Conservation (phyloP, 30 jellyfish, hydroid and myxozoan genomes). For the Phacellophora camtschatica region DNA sequence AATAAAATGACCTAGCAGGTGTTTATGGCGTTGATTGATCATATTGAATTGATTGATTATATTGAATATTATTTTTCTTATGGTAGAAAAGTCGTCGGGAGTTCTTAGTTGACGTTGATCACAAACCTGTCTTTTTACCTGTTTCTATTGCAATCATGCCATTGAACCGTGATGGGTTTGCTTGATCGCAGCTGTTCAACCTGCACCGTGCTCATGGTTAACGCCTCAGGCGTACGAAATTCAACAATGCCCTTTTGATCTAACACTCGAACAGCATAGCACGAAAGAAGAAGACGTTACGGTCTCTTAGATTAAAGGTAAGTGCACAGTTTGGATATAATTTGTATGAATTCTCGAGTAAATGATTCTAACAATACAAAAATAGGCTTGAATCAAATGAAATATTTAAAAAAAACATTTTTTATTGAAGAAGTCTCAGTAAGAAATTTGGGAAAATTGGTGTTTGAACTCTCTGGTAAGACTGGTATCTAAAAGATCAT, state of each 20-base stretch:
- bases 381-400: no score
- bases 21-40: not conserved
- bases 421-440: no score
- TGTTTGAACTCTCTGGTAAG: no score
- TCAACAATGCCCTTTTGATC: slow-evolving; percentile 37
- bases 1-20: slow-evolving; percentile 38
- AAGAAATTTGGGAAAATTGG: no score
- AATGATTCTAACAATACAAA: no score
- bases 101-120: not conserved
- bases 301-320: slow-evolving; percentile 5
- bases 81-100: not conserved
- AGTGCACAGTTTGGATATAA: not conserved
- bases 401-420: no score
- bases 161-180: slow-evolving; percentile 38
- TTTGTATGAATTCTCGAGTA: not conserved
- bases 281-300: slow-evolving; percentile 41
- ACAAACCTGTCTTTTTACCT: slow-evolving; percentile 53
- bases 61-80: no score
- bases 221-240: slow-evolving; percentile 55
- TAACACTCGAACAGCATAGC: slow-evolving; percentile 25
- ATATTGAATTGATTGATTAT: not conserved
- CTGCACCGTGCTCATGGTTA: slow-evolving; percentile 52
- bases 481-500: not conserved
- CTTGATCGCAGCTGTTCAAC: slow-evolving; percentile 76
- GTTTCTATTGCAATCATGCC: slow-evolving; percentile 33